A percentile compares a stretch with the other conserved stretches of the same genome.
These are phyloP conservation scores for Sesamia inferens DNA, from an alignment of 2,888 invertebrate species.

Conservation along the genomic window DNA sequence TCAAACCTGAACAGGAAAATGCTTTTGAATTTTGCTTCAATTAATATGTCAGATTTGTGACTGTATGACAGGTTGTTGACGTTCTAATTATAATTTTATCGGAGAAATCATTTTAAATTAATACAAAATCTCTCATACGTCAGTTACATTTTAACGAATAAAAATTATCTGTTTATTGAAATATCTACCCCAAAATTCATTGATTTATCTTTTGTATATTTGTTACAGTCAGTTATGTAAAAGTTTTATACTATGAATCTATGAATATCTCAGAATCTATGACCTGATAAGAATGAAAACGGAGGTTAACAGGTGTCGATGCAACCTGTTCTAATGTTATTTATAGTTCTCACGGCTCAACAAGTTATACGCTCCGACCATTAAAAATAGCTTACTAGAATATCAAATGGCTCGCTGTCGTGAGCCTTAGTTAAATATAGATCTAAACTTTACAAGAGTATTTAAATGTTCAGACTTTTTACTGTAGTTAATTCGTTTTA, in stretches of 20 bases:
- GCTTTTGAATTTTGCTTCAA: background rate
- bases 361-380: slow-evolving; percentile 23
- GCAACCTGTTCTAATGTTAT: slow-evolving; percentile 19
- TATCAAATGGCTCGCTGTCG: slow-evolving; percentile 1
- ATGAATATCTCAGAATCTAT: too few relatives aligned
- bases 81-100: background rate
- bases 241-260: background rate
- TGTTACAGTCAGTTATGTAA: background rate
- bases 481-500: background rate
- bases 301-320: slow-evolving; percentile 12
- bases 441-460: background rate
- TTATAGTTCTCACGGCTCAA: slow-evolving; percentile 26
- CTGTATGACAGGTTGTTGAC: background rate
- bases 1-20: background rate
- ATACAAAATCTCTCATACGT: too few relatives aligned
- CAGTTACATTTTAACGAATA: too few relatives aligned
- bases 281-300: background rate
- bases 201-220: background rate
- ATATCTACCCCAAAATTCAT: background rate
- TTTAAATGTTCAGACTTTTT: slow-evolving; percentile 5
- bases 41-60: background rate
- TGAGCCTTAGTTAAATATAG: slow-evolving; percentile 4
- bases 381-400: background rate
- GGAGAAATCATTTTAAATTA: too few relatives aligned
- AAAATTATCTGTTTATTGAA: too few relatives aligned